Percentiles rank a stretch among this genome's conserved stretches.
These are phyloP conservation scores for Peromyscus leucopus DNA, from an alignment of 2,113 vertebrate genomes.

Conservation along the genomic window DNA sequence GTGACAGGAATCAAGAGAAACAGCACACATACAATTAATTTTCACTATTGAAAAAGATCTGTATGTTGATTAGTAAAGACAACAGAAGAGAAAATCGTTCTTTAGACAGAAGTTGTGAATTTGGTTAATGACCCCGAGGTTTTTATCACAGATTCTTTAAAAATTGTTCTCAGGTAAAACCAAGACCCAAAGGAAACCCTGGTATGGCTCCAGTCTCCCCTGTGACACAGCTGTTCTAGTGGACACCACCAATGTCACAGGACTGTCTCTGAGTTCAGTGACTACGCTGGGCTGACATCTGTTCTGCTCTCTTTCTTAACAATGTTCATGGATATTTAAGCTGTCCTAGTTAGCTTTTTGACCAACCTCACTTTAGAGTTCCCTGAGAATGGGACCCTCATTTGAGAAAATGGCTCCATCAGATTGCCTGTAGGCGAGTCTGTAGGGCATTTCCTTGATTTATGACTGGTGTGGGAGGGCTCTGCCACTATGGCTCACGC, in stretches of 20 bases:
- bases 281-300: background rate
- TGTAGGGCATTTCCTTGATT: background rate
- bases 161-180: conserved; percentile 47
- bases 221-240: background rate
- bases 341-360: background rate
- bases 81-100: background rate
- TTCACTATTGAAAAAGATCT: background rate
- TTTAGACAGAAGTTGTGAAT: conserved; percentile 31
- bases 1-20: conserved; percentile 56
- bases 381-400: background rate
- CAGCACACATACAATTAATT: conserved; percentile 38
- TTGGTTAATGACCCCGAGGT: background rate
- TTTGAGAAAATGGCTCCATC: background rate
- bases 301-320: conserved; percentile 41
- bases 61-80: conserved; percentile 28
- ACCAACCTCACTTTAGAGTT: background rate
- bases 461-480: background rate
- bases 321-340: conserved; percentile 22
- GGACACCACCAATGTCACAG: background rate
- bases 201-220: background rate
- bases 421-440: background rate
- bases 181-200: conserved; percentile 37
- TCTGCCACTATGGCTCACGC: background rate
- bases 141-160: conserved; percentile 30
- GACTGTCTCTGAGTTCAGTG: background rate